These are phyloP conservation scores for Ophioninae sp. DNA, from an alignment of 2,888 invertebrate species.

Conservation along the genomic window DNA sequence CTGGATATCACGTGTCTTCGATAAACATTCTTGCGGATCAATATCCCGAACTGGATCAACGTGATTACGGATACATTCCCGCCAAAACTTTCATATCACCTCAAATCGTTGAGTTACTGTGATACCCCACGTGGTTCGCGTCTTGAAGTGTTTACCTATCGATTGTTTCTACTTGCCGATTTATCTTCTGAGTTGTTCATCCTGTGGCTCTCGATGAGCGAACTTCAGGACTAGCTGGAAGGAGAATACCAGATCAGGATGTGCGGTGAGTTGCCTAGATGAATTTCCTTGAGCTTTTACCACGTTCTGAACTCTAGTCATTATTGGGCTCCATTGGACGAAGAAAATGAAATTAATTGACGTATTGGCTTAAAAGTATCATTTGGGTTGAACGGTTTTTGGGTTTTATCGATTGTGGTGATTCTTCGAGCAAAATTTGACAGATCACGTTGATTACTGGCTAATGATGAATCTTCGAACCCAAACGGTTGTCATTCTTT, in stretches of 20 bases:
- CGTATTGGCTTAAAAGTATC: neutral
- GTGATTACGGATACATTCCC: neutral
- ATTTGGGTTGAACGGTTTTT: neutral
- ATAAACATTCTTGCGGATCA: neutral
- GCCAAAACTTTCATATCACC: neutral
- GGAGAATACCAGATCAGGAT: conserved; percentile 39
- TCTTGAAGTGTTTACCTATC: conserved; percentile 11
- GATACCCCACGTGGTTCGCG: neutral
- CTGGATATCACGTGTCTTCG: conserved; percentile 34
- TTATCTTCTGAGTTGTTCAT: conserved; percentile 21
- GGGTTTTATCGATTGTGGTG: neutral
- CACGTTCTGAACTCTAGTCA: neutral
- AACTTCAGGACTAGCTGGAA: conserved; percentile 52
- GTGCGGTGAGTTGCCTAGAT: conserved; percentile 61
- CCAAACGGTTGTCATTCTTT: neutral
- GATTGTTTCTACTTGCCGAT: neutral
- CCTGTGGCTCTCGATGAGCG: conserved; percentile 60
- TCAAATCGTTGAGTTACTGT: neutral
- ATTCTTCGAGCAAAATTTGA: neutral
- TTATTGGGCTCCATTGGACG: neutral
- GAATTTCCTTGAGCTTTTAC: neutral
- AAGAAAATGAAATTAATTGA: neutral
- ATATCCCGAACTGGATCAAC: neutral
- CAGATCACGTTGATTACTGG: neutral
- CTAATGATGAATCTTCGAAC: neutral